phyloP scores from a whole-genome alignment of 2,797 vertebrate species.

The Alauda arvensis region DNA sequence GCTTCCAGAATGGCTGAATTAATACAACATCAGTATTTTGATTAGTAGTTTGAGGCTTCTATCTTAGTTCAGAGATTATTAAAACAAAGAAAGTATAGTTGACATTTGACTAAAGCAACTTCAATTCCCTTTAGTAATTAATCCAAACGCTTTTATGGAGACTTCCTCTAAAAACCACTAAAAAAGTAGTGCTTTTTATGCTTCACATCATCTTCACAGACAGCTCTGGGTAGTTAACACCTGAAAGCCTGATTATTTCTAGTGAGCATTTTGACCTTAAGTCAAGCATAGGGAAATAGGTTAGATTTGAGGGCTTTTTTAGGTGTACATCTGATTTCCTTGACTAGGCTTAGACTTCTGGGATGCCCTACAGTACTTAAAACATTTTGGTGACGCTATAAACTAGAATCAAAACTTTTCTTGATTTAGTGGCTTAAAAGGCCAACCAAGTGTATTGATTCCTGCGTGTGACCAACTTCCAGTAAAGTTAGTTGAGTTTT shows the following conservation, averaged over 20 bases:
- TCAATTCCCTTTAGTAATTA: not conserved
- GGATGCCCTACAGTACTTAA: not conserved
- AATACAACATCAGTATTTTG: not conserved
- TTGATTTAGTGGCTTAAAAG: not conserved
- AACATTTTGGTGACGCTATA: not conserved
- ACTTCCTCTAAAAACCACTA: not conserved
- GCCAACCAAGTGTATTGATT: not conserved
- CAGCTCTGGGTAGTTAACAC: not conserved
- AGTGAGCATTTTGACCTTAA: not conserved
- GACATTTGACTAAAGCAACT: not conserved
- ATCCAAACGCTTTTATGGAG: not conserved
- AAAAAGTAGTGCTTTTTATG: not conserved
- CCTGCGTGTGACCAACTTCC: not conserved
- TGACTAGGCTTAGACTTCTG: not conserved
- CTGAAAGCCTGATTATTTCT: not conserved
- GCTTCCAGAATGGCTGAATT: not conserved
- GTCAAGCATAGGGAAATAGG: not conserved
- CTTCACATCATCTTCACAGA: not conserved
- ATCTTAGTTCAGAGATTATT: not conserved
- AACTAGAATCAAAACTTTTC: not conserved
- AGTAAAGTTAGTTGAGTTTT: not conserved
- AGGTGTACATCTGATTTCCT: not conserved
- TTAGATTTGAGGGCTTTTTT: rapidly evolving
- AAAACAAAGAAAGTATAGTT: not conserved
- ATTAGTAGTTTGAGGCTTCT: not conserved